Conservation (phyloP, 2,113 vertebrate species). For the Desmodus rotundus region DNA sequence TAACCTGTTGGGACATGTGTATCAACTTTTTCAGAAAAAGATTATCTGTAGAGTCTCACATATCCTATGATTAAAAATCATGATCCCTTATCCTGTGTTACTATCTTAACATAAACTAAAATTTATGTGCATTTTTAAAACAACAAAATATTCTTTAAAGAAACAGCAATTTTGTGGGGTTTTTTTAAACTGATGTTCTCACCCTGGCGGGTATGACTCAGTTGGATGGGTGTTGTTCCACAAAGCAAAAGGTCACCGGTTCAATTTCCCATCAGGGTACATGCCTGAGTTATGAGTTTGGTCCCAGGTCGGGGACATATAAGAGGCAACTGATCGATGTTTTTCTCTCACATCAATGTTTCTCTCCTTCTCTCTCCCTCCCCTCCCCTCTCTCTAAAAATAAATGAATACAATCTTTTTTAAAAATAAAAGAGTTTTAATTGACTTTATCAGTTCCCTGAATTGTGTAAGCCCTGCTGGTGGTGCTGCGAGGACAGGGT, state of each 20-base stretch:
- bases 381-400: too few relatives aligned
- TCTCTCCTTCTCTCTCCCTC: too few relatives aligned
- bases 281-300: too few relatives aligned
- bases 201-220: not conserved
- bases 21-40: not conserved
- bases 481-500: not conserved
- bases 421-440: not conserved
- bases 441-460: not conserved
- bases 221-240: too few relatives aligned
- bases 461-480: not conserved
- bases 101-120: not conserved
- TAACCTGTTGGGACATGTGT: not conserved
- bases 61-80: constrained; percentile 5
- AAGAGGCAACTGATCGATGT: too few relatives aligned
- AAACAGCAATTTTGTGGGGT: not conserved
- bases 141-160: not conserved
- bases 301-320: too few relatives aligned
- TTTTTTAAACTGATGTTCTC: not conserved
- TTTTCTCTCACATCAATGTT: too few relatives aligned
- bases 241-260: too few relatives aligned
- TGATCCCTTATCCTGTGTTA: not conserved
- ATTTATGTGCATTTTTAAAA: constrained; percentile 31
- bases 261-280: too few relatives aligned
- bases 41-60: not conserved
- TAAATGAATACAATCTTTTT: too few relatives aligned